phyloP scores from a whole-genome alignment of 2,888 invertebrate genomes.

The Drosophila robusta region DNA sequence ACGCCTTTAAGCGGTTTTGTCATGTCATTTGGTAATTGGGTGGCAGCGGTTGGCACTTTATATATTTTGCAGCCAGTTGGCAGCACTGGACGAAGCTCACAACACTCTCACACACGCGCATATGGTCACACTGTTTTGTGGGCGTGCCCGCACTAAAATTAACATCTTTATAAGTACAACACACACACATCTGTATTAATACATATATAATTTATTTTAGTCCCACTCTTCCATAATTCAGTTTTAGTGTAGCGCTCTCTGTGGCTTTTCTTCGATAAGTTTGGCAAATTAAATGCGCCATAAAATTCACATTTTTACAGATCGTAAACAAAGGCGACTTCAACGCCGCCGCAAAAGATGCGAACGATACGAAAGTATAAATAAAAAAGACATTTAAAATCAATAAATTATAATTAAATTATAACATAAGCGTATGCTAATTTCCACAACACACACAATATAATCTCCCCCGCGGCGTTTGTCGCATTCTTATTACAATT shows the following conservation, averaged over 20 bases:
- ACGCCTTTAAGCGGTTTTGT: slow-evolving; percentile 82
- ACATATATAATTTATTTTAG: background rate
- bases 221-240: slow-evolving; percentile 49
- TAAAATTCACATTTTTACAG: slow-evolving; percentile 78
- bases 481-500: slow-evolving; percentile 61
- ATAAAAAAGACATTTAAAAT: slow-evolving; percentile 66
- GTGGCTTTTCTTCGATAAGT: slow-evolving; percentile 24
- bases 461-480: slow-evolving; percentile 63
- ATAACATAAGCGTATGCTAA: slow-evolving; percentile 82
- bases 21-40: slow-evolving; percentile 84
- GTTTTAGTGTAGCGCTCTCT: slow-evolving; percentile 5
- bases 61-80: slow-evolving; percentile 64
- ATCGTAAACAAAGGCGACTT: slow-evolving; percentile 79
- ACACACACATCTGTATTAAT: background rate
- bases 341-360: slow-evolving; percentile 70
- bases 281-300: slow-evolving; percentile 67
- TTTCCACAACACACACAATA: slow-evolving; percentile 54
- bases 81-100: slow-evolving; percentile 40
- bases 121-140: slow-evolving; percentile 51
- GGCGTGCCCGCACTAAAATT: slow-evolving; percentile 23
- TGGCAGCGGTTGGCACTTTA: slow-evolving; percentile 85
- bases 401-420: slow-evolving; percentile 84
- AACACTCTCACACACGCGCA: slow-evolving; percentile 8
- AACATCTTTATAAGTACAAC: slow-evolving; percentile 25
- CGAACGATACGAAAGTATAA: slow-evolving; percentile 30